Base-by-base conservation (phyloP, 2,113 vertebrate species). In the Manacus vitellinus region DNA sequence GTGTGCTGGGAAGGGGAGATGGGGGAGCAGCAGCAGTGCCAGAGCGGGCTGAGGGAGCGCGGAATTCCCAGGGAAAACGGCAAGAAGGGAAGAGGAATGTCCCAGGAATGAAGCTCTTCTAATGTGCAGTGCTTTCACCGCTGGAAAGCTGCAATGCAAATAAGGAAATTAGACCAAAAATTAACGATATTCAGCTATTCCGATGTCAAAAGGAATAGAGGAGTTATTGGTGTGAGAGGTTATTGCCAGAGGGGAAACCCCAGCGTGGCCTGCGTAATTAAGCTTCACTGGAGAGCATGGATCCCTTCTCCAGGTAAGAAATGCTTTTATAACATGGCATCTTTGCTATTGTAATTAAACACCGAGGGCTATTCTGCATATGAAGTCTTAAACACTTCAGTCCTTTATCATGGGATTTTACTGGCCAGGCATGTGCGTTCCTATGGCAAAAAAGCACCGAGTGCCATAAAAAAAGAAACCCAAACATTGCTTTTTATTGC, bases 401-500 rank as follows among this genome's bases (percentile, higher is more conserved):
- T 35, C 85, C 95, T 97, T 94, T 95, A 97, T 87, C 95, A 88
- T 54, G 92, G 94, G 95, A 59, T 94, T 97, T 97, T 97, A 94
- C 92, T 97, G 94, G 95, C 95, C 87, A 95, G 96, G 71, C 92
- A 89, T 94, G 88, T 91, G 94, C 43, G 94, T 94, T 94, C 66
- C 28, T 47, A 94, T 27, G 84, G 95, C 86, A 92, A 44, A 93
- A 85, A 85, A 89, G 41, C 72, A 73, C 58, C 67, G 43, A 70
- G 91, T 92, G 84, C 97, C 87, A 89, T 96, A 95, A 96, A 96
- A 96, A 96, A 93, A 92, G 95, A 95, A 96, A 96, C 96, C 95
- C 95, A 97, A 95, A 96, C 95, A 97, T 94, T 97, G 67, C 90
- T 96, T 96, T 96, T 96, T 97, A 96, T 96, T 54, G 75, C 96